Conservation (phyloP, 2,888 invertebrate species). For the Cheilosia soror region DNA sequence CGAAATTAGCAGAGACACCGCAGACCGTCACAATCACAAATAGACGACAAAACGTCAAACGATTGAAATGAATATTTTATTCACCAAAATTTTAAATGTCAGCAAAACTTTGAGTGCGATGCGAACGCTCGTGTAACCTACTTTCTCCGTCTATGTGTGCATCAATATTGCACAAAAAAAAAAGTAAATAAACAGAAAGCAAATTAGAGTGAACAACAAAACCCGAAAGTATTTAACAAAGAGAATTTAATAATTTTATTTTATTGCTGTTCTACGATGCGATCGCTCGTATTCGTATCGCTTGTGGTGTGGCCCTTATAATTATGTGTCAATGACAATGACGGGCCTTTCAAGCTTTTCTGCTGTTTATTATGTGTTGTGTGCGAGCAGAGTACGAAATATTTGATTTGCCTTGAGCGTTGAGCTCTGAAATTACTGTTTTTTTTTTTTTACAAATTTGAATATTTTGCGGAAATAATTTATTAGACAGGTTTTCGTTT, state of each 20-base stretch:
- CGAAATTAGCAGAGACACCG: constrained; percentile 26
- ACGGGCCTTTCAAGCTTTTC: too few relatives aligned
- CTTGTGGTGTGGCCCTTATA: neutral
- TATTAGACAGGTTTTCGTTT: too few relatives aligned
- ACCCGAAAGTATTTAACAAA: constrained; percentile 5
- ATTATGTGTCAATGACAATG: constrained; percentile 1
- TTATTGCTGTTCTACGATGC: neutral
- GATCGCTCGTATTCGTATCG: neutral
- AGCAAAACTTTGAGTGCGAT: neutral
- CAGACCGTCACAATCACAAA: neutral
- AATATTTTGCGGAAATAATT: too few relatives aligned
- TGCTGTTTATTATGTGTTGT: too few relatives aligned
- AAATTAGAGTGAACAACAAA: constrained; percentile 1
- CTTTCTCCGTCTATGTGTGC: constrained; percentile 17
- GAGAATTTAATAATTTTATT: constrained; percentile 19
- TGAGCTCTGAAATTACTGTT: too few relatives aligned
- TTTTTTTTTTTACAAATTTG: too few relatives aligned
- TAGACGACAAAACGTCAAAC: neutral
- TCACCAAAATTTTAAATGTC: constrained; percentile 11
- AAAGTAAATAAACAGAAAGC: constrained; percentile 19
- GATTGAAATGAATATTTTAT: neutral
- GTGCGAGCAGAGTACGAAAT: too few relatives aligned
- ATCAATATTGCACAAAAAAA: constrained; percentile 33
- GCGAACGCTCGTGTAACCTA: constrained; percentile 9
- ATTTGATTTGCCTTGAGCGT: too few relatives aligned